Conservation (phyloP, 2,888 invertebrate species). For the Zeuzera pyrina region DNA sequence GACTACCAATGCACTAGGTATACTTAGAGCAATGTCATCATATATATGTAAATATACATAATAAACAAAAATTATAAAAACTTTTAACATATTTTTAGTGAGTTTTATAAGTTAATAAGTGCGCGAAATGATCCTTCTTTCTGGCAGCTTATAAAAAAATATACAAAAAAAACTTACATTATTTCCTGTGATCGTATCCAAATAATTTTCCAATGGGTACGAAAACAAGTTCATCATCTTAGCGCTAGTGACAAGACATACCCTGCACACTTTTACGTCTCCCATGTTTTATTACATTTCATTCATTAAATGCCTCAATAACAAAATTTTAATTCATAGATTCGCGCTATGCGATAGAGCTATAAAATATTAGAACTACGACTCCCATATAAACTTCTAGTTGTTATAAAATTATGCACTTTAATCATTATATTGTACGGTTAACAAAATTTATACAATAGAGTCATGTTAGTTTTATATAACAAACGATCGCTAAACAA, state of each 20-base stretch:
- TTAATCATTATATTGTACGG: no score
- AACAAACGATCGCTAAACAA: background rate
- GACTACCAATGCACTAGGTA: no score
- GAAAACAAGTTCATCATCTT: constrained; percentile 38
- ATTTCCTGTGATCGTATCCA: constrained; percentile 35
- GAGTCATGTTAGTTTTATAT: background rate
- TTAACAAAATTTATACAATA: background rate
- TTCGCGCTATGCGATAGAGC: constrained; percentile 44
- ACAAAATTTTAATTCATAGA: constrained; percentile 28
- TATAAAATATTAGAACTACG: constrained; percentile 60
- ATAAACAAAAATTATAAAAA: no score
- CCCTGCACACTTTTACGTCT: constrained; percentile 44
- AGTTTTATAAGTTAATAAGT: background rate
- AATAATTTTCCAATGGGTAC: constrained; percentile 40
- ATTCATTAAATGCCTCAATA: constrained; percentile 2
- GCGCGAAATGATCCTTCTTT: background rate
- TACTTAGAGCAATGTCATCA: no score
- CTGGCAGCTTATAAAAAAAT: background rate
- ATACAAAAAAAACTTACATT: constrained; percentile 35
- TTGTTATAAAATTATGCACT: no score
- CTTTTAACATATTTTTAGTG: no score
- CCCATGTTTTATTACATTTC: constrained; percentile 31
- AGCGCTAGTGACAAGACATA: constrained; percentile 45
- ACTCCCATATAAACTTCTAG: constrained; percentile 3
- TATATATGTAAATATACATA: no score